Base-by-base conservation (phyloP, 2,888 invertebrate genomes). In the Pseudanteris insignis region DNA sequence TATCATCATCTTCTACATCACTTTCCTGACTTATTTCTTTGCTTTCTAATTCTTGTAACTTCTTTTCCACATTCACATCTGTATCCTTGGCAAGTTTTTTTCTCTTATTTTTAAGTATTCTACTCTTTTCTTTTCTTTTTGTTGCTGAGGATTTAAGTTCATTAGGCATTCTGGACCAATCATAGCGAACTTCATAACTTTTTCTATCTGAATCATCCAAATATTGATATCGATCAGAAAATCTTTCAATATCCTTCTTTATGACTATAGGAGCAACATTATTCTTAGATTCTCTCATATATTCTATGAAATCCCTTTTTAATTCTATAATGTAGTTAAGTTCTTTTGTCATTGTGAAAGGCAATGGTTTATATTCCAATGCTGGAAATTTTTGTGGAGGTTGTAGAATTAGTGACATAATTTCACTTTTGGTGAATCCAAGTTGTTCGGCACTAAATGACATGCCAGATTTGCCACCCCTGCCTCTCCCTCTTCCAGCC, bases 291-390 rank as follows among this genome's bases (percentile, higher is more conserved):
- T 89, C 87, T 46, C 87, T 85, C 81, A 89, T 84, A 67, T 84
- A 86, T 64, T 88, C 89, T 6, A 89, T 84, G 67, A 88, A 90
- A 67, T 89, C 88, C 68, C 89, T 88, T 71, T 89, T 88, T 60
- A 90, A 84, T 30, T 89, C 85, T 7, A 89, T 79, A 77, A 89
- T 84, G 71, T 90, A 90, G 67, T 87, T 88, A 12, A 86, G 83
- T 21, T 89, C 85, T 65, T 73, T 65, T 40, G 75, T 71, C 0
- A 74, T 46, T 4, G 61, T 63, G 2, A 83, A 71, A 1, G 82
- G 78, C 1, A 81, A 73, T 6, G 84, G 81, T 57, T 81, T 82
- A 64, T 78, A 80, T n/a, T 81, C 81, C 30, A 83, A 68, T 0
- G 76, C 73, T 18, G 81, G 82, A 69, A 77, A 83, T n/a, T 74